Conservation (phyloP, 1,140 invertebrate species). For the Nasonia longicornis region DNA sequence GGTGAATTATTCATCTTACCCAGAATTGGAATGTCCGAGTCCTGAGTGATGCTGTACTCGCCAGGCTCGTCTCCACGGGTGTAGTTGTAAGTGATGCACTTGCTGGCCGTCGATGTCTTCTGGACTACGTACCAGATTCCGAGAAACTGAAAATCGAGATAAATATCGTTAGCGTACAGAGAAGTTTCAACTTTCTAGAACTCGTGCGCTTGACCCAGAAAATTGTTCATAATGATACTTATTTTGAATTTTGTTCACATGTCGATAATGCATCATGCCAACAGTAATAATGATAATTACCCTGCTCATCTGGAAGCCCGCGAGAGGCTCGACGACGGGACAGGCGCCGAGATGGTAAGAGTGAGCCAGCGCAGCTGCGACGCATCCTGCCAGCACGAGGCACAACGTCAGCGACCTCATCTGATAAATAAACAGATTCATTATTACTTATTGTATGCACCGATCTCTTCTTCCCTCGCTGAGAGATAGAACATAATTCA, state of each 20-base stretch:
- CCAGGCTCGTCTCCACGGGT: constrained; percentile 77
- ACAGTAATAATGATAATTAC: constrained; percentile 64
- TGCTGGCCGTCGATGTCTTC: constrained; percentile 84
- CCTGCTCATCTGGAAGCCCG: constrained; percentile 78
- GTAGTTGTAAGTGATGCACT: constrained; percentile 85
- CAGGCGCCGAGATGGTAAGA: constrained; percentile 82
- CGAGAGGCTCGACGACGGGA: constrained; percentile 78
- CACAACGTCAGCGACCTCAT: constrained; percentile 56
- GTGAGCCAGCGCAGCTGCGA: constrained; percentile 65
- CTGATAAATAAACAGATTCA: constrained; percentile 48
- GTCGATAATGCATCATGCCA: no score
- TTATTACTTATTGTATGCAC: neutral
- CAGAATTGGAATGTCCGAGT: constrained; percentile 78
- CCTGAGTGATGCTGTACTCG: constrained; percentile 78
- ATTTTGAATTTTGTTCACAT: no score
- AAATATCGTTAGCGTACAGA: neutral
- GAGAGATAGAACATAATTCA: no score
- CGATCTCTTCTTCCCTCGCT: no score
- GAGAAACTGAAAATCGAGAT: constrained; percentile 73
- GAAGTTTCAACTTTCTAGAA: no score
- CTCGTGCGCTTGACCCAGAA: no score
- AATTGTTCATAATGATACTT: no score
- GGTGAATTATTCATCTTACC: constrained; percentile 53
- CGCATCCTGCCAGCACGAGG: constrained; percentile 49
- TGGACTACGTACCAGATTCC: constrained; percentile 87